These are phyloP conservation scores for Schrankia costaestrigalis DNA, from an alignment of 2,888 invertebrate genomes.

Conservation along the genomic window DNA sequence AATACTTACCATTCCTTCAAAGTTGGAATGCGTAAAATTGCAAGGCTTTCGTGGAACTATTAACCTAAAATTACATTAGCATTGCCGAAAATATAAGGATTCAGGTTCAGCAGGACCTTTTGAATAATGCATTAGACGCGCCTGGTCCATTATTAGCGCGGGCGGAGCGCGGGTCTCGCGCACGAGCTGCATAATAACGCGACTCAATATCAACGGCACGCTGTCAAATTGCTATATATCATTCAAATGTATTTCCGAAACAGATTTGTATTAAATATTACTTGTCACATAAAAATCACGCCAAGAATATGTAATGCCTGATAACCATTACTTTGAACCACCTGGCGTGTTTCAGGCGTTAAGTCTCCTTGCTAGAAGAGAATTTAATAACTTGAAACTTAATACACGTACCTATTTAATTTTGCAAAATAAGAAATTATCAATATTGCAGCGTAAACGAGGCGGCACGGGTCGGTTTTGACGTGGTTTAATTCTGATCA, in stretches of 20 bases:
- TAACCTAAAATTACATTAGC: conserved; percentile 18
- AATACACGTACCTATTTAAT: too few relatives aligned
- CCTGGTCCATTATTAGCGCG: conserved; percentile 64
- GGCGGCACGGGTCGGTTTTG: conserved; percentile 57
- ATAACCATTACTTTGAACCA: conserved; percentile 8
- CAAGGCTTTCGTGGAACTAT: conserved; percentile 22
- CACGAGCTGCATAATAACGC: conserved; percentile 77
- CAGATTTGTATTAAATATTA: conserved; percentile 49
- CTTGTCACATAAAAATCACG: conserved; percentile 34
- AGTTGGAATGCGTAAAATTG: neutral
- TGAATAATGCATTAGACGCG: conserved; percentile 70
- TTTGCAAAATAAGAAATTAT: conserved; percentile 36
- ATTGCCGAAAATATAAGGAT: conserved; percentile 54
- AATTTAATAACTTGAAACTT: conserved; percentile 22
- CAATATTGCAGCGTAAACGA: conserved; percentile 62
- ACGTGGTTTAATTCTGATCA: conserved; percentile 51
- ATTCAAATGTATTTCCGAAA: conserved; percentile 52
- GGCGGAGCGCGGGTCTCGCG: conserved; percentile 50
- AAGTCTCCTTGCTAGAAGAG: too few relatives aligned
- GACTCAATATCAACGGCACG: conserved; percentile 49
- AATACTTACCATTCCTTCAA: too few relatives aligned
- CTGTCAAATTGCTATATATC: conserved; percentile 60
- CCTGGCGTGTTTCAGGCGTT: conserved; percentile 8
- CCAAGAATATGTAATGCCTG: conserved; percentile 24
- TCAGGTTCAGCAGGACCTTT: conserved; percentile 53